These are phyloP conservation scores for Drosophila parvula DNA, from an alignment of 1,140 invertebrate species.

Conservation along the genomic window DNA sequence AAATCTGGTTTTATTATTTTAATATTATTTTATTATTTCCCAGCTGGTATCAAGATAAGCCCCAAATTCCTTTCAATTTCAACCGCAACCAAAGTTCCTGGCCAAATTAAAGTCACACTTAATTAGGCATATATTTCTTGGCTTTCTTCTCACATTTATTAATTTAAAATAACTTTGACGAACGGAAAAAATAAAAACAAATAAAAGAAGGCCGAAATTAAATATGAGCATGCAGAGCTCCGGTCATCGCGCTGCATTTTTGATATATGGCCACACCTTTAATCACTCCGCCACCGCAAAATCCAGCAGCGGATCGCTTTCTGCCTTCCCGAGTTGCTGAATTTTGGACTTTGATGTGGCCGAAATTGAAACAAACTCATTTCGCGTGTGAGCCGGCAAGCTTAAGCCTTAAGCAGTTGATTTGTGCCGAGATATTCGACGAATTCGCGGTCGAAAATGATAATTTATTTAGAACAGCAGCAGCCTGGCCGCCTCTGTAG, in stretches of 20 bases:
- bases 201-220: slow-evolving; percentile 10
- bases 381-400: slow-evolving; percentile 39
- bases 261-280: slow-evolving; percentile 80
- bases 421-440: slow-evolving; percentile 77
- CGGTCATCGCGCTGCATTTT: slow-evolving; percentile 67
- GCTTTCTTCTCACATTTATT: slow-evolving; percentile 35
- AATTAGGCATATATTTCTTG: background rate
- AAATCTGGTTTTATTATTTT: background rate
- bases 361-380: slow-evolving; percentile 74
- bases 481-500: slow-evolving; percentile 2
- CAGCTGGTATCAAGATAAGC: slow-evolving; percentile 1
- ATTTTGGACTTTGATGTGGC: slow-evolving; percentile 64
- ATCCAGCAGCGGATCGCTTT: slow-evolving; percentile 36
- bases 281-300: slow-evolving; percentile 80
- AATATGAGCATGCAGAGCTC: slow-evolving; percentile 33
- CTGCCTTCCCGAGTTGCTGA: background rate
- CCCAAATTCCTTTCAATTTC: background rate
- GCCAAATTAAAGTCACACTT: slow-evolving; percentile 15
- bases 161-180: slow-evolving; percentile 38
- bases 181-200: background rate
- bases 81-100: background rate
- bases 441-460: slow-evolving; percentile 71
- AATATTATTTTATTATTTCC: background rate
- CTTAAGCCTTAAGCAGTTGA: slow-evolving; percentile 80
- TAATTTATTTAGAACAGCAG: slow-evolving; percentile 80